phyloP scores from a whole-genome alignment of 2,888 invertebrate genomes.

The Agrochola lychnidis region DNA sequence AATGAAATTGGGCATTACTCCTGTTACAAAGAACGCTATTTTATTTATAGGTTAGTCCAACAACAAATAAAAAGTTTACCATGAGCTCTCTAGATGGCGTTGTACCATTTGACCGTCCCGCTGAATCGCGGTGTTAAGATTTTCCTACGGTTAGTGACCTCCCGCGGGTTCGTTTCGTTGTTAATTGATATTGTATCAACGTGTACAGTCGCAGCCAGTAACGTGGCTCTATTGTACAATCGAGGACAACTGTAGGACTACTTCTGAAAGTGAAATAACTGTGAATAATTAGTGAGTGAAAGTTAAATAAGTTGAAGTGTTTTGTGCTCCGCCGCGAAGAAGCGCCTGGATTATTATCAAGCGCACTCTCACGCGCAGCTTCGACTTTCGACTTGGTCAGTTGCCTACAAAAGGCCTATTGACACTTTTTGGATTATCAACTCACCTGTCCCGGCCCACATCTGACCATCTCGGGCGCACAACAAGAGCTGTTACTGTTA shows the following conservation, averaged over 20 bases:
- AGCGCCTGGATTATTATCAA: slow-evolving; percentile 18
- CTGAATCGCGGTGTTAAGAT: slow-evolving; percentile 61
- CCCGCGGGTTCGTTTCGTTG: background rate
- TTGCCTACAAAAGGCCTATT: background rate
- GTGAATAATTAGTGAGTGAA: background rate
- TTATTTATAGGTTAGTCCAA: background rate
- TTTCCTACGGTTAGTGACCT: slow-evolving; percentile 36
- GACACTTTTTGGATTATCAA: slow-evolving; percentile 37
- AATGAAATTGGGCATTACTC: background rate
- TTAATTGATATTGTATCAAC: fast-evolving
- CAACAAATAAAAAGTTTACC: slow-evolving; percentile 29
- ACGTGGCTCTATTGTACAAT: slow-evolving; percentile 31
- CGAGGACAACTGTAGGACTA: background rate
- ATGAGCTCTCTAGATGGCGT: slow-evolving; percentile 53
- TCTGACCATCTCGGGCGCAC: background rate
- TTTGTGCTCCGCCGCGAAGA: background rate
- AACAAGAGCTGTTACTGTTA: background rate
- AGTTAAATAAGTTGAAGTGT: background rate
- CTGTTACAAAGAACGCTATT: too few relatives aligned
- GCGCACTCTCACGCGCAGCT: background rate
- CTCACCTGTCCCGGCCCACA: background rate
- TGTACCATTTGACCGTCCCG: slow-evolving; percentile 12
- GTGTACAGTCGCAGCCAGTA: slow-evolving; percentile 25
- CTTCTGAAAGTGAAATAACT: background rate
- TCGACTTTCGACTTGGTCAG: background rate